Conservation (phyloP, 2,888 invertebrate genomes). For the Amblyteles armatorius region DNA sequence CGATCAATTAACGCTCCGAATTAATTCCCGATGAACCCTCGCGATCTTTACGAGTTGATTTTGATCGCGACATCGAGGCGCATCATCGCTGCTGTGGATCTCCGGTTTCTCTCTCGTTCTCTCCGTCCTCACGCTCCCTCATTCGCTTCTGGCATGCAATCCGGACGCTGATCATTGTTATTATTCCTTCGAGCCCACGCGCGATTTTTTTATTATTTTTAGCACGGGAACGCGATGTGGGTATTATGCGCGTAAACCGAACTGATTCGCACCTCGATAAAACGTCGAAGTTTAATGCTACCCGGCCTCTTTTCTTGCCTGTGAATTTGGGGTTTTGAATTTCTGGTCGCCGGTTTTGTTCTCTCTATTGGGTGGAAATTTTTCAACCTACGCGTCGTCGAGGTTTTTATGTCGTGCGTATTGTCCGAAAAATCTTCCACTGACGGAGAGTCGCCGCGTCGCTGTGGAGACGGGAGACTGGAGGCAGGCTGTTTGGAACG, state of each 20-base stretch:
- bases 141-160: constrained; percentile 46
- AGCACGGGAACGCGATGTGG: not conserved
- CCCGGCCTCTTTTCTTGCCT: too few relatives aligned
- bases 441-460: not conserved
- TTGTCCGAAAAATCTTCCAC: not conserved
- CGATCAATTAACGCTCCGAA: constrained; percentile 67
- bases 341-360: not conserved
- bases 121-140: constrained; percentile 41
- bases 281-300: constrained; percentile 37
- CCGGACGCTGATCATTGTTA: constrained; percentile 47
- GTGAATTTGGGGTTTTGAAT: constrained; percentile 10
- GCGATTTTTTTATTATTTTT: constrained; percentile 1
- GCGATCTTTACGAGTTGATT: constrained; percentile 67
- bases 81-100: constrained; percentile 66
- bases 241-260: constrained; percentile 30
- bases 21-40: constrained; percentile 66
- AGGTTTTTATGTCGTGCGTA: not conserved
- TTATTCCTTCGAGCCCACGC: constrained; percentile 48
- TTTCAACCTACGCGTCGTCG: not conserved
- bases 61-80: constrained; percentile 64
- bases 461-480: not conserved
- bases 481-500: not conserved
- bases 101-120: constrained; percentile 37
- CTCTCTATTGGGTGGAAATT: constrained; percentile 24
- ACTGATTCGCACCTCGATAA: constrained; percentile 38